Conservation (phyloP, 2,113 vertebrate species). For the Heptranchias perlo region DNA sequence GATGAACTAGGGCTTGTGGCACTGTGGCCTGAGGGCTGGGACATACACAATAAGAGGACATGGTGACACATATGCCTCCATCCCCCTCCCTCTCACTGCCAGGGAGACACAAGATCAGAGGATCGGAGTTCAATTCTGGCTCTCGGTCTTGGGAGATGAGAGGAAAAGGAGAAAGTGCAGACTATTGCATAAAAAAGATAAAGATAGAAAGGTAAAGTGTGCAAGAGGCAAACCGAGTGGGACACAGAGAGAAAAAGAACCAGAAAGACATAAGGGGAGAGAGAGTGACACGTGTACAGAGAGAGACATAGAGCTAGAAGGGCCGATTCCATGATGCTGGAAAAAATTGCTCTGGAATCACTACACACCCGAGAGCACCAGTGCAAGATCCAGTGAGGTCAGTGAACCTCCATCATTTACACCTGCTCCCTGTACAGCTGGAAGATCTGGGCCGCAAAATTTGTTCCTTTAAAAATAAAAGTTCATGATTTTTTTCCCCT, state of each 20-base stretch:
- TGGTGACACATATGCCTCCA: not conserved
- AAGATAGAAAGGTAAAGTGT: not conserved
- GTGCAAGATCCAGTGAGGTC: too few relatives aligned
- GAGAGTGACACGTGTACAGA: not conserved
- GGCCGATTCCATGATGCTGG: not conserved
- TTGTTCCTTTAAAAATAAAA: not conserved
- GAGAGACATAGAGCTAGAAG: not conserved
- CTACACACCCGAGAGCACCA: not conserved
- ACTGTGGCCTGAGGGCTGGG: not conserved
- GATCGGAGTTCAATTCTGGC: not conserved
- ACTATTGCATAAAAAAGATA: too few relatives aligned
- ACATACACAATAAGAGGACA: too few relatives aligned
- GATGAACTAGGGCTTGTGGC: not conserved
- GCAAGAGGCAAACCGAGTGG: not conserved
- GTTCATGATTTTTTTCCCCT: not conserved
- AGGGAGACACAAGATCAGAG: not conserved
- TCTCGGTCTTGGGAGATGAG: not conserved
- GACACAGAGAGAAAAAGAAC: not conserved
- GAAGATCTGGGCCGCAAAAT: not conserved
- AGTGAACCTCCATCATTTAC: not conserved
- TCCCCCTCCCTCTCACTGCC: not conserved
- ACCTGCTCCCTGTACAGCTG: not conserved
- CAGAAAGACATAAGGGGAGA: not conserved
- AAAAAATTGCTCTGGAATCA: not conserved
- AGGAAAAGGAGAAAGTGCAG: not conserved